Conservation (phyloP, 1,140 invertebrate species). For the Nomia melanderi region DNA sequence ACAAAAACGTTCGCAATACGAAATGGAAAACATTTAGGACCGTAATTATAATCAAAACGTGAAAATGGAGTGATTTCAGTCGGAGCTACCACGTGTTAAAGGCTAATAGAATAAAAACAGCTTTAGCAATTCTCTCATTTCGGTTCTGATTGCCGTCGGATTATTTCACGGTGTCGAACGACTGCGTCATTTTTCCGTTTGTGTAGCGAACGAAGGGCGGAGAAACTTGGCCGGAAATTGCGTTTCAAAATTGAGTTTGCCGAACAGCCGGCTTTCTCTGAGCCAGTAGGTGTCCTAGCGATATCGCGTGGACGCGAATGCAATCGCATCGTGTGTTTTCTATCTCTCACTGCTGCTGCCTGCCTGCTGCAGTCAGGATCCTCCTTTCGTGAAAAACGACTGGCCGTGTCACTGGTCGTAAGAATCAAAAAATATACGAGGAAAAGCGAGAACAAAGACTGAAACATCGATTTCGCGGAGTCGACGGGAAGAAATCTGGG, state of each 20-base stretch:
- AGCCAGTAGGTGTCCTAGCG: constrained; percentile 6
- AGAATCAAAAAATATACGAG: constrained; percentile 6
- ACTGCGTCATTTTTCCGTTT: constrained; percentile 9
- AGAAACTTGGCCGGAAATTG: constrained; percentile 32
- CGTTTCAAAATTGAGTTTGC: constrained; percentile 37
- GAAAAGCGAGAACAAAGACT: background rate
- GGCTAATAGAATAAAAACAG: too few relatives aligned
- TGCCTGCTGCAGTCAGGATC: constrained; percentile 1
- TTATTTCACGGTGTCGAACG: constrained; percentile 13
- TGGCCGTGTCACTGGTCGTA: background rate
- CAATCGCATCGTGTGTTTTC: constrained; percentile 24
- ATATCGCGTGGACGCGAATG: constrained; percentile 22
- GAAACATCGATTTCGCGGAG: background rate
- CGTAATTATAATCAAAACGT: too few relatives aligned
- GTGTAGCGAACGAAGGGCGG: constrained; percentile 2
- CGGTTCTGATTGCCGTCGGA: background rate
- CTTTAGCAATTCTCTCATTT: too few relatives aligned
- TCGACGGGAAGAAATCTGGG: background rate
- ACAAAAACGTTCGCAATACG: too few relatives aligned
- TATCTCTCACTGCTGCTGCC: background rate
- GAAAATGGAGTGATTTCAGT: too few relatives aligned
- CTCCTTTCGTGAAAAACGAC: constrained; percentile 18
- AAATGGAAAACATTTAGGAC: too few relatives aligned
- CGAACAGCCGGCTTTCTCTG: constrained; percentile 13
- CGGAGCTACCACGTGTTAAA: too few relatives aligned